phyloP scores from a whole-genome alignment of 2,888 invertebrate species.

The Macaria notata region DNA sequence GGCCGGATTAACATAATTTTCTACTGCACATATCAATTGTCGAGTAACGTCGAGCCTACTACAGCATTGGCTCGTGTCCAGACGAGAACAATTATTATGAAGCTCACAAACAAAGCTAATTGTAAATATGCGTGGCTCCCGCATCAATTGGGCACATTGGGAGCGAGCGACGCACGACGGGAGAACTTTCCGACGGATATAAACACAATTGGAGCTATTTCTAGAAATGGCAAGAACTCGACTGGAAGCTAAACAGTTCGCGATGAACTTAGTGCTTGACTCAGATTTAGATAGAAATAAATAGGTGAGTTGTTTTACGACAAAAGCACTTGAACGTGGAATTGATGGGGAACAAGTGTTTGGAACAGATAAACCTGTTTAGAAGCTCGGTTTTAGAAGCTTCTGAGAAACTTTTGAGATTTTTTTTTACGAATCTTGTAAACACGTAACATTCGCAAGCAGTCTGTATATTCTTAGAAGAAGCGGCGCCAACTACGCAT shows the following conservation, averaged over 20 bases:
- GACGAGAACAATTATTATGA: constrained; percentile 66
- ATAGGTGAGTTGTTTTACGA: constrained; percentile 18
- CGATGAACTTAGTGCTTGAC: constrained; percentile 23
- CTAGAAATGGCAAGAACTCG: constrained; percentile 58
- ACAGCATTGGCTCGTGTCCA: constrained; percentile 65
- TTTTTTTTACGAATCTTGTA: too few species aligned
- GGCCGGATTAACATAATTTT: constrained; percentile 69
- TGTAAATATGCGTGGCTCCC: constrained; percentile 73
- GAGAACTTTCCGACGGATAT: constrained; percentile 77
- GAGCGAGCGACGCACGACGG: constrained; percentile 64
- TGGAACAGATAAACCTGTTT: constrained; percentile 5
- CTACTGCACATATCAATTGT: constrained; percentile 48
- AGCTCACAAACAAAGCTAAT: constrained; percentile 71
- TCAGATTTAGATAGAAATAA: constrained; percentile 19
- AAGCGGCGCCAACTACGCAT: too few species aligned
- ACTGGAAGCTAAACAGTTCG: constrained; percentile 31
- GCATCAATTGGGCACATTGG: constrained; percentile 77
- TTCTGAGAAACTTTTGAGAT: too few species aligned
- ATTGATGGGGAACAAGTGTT: constrained; percentile 19
- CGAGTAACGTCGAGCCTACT: constrained; percentile 63
- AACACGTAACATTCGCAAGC: too few species aligned
- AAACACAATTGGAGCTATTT: constrained; percentile 70
- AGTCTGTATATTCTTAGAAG: too few species aligned
- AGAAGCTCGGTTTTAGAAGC: background rate
- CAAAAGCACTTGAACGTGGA: constrained; percentile 5